Evolutionary conservation across 2,888 invertebrate species (phyloP).

Genomic region (Trissoscelio sp.): DNA sequence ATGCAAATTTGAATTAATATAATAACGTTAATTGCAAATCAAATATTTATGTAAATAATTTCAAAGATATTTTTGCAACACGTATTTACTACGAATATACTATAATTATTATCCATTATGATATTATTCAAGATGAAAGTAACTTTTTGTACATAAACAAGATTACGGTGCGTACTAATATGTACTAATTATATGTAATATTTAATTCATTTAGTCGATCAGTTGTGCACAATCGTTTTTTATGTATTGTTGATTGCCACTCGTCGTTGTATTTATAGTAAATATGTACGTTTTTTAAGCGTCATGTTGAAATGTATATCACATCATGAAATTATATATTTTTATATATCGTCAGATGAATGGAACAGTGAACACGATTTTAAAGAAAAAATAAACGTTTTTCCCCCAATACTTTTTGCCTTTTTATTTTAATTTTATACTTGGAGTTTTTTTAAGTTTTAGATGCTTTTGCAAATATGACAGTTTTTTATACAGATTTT

Average conservation of each 20-base stretch:
- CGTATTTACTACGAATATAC: background rate
- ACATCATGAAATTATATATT: slow-evolving; percentile 25
- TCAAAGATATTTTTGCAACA: background rate
- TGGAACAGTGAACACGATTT: background rate
- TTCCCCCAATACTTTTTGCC: no score
- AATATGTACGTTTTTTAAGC: no score
- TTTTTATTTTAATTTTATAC: no score
- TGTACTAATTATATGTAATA: background rate
- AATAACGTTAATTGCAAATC: no score
- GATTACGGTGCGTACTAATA: background rate
- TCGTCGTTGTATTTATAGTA: background rate
- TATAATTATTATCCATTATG: background rate
- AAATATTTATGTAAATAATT: slow-evolving; percentile 16
- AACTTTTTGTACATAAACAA: slow-evolving; percentile 11
- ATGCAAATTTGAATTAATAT: slow-evolving; percentile 12
- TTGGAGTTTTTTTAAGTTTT: no score
- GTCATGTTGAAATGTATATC: slow-evolving; percentile 18
- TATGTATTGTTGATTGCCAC: background rate
- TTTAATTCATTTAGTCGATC: background rate
- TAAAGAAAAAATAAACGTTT: slow-evolving; percentile 1
- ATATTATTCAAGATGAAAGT: background rate
- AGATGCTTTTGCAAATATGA: no score
- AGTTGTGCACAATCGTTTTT: background rate
- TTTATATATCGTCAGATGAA: slow-evolving; percentile 23
- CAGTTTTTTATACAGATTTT: no score